Percentiles rank a stretch among this genome's conserved stretches.
Conservation (phyloP, 2,888 invertebrate species). For the Strigamia crassipes region DNA sequence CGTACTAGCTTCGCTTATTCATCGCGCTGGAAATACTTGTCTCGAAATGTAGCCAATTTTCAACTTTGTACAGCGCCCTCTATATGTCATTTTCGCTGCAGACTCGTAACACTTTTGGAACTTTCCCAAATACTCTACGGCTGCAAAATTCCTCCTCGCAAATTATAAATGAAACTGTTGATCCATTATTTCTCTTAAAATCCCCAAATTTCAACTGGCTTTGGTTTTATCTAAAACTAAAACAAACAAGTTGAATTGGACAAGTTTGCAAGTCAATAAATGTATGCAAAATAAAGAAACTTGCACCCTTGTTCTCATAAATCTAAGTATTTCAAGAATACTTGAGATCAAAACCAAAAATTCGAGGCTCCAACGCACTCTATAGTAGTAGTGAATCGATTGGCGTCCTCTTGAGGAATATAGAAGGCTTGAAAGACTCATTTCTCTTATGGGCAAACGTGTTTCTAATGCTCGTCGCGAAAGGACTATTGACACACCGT, state of each 20-base stretch:
- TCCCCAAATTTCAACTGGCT: neutral
- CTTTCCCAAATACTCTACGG: slow-evolving; percentile 28
- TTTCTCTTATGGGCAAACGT: slow-evolving; percentile 40
- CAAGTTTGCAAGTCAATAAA: neutral
- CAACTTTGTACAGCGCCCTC: slow-evolving; percentile 42
- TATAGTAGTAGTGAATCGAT: neutral
- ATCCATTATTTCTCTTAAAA: neutral
- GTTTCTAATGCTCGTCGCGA: slow-evolving; percentile 37
- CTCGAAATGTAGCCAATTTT: slow-evolving; percentile 38
- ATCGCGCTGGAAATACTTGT: slow-evolving; percentile 38
- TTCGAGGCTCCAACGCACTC: neutral
- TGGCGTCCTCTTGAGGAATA: neutral
- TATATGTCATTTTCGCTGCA: slow-evolving; percentile 31
- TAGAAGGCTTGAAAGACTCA: slow-evolving; percentile 4
- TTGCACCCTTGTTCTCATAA: neutral
- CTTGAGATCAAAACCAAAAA: slow-evolving; percentile 15
- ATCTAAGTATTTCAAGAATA: neutral
- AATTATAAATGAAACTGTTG: slow-evolving; percentile 9
- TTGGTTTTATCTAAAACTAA: neutral
- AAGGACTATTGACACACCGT: slow-evolving; percentile 30
- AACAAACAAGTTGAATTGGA: neutral
- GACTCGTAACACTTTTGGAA: slow-evolving; percentile 23
- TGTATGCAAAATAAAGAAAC: neutral
- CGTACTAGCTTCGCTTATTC: slow-evolving; percentile 40
- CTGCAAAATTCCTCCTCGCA: slow-evolving; percentile 27